These are phyloP conservation scores for Drosophila mimetica DNA, from an alignment of 2,888 invertebrate species.

Conservation along the genomic window DNA sequence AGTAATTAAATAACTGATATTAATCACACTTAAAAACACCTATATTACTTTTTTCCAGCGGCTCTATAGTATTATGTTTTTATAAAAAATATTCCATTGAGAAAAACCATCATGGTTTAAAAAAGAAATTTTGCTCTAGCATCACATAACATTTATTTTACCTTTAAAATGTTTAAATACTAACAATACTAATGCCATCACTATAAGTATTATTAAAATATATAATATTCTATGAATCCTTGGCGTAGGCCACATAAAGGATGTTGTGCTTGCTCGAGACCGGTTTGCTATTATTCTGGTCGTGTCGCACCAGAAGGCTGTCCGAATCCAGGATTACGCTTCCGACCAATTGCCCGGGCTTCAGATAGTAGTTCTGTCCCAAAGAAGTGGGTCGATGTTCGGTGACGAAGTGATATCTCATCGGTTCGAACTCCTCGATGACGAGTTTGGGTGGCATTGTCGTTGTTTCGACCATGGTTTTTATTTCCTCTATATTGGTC, in stretches of 20 bases:
- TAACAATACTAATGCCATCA: background rate
- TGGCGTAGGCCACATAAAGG: constrained; percentile 64
- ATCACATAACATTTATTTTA: background rate
- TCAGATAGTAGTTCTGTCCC: constrained; percentile 76
- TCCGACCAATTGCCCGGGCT: constrained; percentile 77
- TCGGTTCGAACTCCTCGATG: constrained; percentile 41
- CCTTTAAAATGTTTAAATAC: background rate
- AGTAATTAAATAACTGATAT: no score
- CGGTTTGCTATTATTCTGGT: constrained; percentile 47
- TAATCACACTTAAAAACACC: no score
- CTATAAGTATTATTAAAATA: no score
- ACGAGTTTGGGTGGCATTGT: constrained; percentile 28
- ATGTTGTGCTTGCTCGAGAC: constrained; percentile 75
- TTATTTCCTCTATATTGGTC: background rate
- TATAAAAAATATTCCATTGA: no score
- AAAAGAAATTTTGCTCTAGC: no score
- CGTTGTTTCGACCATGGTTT: background rate
- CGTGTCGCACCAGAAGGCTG: constrained; percentile 54
- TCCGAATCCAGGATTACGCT: constrained; percentile 60
- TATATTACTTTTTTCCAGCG: no score
- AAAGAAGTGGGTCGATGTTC: constrained; percentile 71
- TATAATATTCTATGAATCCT: no score
- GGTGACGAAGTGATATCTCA: constrained; percentile 68
- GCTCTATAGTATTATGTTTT: no score
- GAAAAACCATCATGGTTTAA: no score